Conservation (phyloP, 2,888 invertebrate species). For the Teinopalpus imperialis region DNA sequence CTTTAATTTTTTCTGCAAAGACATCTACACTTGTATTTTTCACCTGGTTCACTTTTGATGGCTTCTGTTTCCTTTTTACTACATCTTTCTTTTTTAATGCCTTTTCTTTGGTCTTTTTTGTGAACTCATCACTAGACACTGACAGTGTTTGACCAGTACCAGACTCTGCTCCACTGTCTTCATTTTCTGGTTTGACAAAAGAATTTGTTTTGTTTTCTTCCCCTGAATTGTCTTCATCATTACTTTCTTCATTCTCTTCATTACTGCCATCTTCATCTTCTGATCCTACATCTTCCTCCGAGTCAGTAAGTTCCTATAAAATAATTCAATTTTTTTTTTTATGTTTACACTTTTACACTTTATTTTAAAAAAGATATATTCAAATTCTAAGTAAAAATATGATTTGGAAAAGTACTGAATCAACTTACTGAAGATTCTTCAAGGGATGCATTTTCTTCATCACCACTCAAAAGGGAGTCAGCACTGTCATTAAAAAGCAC, state of each 20-base stretch:
- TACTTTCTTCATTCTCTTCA: constrained; percentile 9
- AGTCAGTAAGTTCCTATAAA: constrained; percentile 21
- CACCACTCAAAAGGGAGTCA: constrained; percentile 67
- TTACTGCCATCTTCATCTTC: constrained; percentile 2
- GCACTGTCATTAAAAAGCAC: constrained; percentile 80
- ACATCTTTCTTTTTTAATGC: constrained; percentile 26
- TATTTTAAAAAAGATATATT: no score
- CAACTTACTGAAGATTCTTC: constrained; percentile 59
- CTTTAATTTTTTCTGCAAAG: constrained; percentile 52
- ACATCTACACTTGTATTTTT: constrained; percentile 42
- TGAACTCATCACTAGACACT: constrained; percentile 42
- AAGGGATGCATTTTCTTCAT: constrained; percentile 38
- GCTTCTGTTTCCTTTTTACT: constrained; percentile 28
- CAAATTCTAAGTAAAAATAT: no score
- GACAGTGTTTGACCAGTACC: constrained; percentile 47
- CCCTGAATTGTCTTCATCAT: constrained; percentile 48
- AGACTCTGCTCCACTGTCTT: constrained; percentile 71
- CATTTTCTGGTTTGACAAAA: constrained; percentile 47
- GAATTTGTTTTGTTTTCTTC: constrained; percentile 45
- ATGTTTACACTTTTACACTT: no score
- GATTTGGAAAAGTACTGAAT: no score
- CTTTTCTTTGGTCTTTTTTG: constrained; percentile 35
- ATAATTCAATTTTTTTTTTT: constrained; percentile 1
- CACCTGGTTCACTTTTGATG: constrained; percentile 28
- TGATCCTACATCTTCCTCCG: constrained; percentile 10